Base-by-base conservation (phyloP, 2,888 invertebrate species). In the Aphodius granarius region DNA sequence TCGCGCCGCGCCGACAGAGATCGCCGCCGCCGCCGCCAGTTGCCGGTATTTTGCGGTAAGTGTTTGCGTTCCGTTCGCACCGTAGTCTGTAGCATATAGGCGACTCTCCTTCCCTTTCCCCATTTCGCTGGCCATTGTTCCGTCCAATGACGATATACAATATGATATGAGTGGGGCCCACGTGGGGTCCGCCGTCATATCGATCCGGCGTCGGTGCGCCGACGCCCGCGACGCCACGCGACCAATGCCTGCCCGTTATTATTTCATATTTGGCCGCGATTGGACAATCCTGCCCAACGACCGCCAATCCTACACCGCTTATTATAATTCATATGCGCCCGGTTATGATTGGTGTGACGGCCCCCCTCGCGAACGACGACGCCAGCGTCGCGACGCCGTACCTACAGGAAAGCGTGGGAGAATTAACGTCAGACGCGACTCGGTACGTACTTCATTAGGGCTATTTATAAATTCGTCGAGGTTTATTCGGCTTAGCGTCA, bases 201-300 rank as follows among this genome's bases (percentile, higher is more conserved):
- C 85, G 86, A 85, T 86, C 84, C 75, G 78, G 74, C 68, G 68
- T 68, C 20, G 68, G 21, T 83, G 84, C 85, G 84, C 83, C 84
- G 83, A 83, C 84, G 83, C 83, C 81, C 81, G 84, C 43, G 43
- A 43, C 43, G 86, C 85, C 84, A 84, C 81, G 87, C 88, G 85
- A 82, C 90, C 90, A 90, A 90, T 90, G 87, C 88, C 85, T 83
- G 84, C 82, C 81, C 88, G 89, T 89, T 91, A 91, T 91, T 90
- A 90, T 91, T 91, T 91, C 89, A 91, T 91, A 91, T 90, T 89
- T 89, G 81, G 85, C 87, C 87, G 84, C 84, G 89, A 91, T 91
- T 86, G 88, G 86, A 80, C 86, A 84, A 84, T 87, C 89, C 88
- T 89, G 89, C 89, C 89, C 75, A 77, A 79, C 83, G 82, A 74